Percentiles rank a stretch among this genome's conserved stretches.
These are phyloP conservation scores for Hyperoplus lanceolatus DNA, from an alignment of 2,797 vertebrate genomes.

Conservation along the genomic window DNA sequence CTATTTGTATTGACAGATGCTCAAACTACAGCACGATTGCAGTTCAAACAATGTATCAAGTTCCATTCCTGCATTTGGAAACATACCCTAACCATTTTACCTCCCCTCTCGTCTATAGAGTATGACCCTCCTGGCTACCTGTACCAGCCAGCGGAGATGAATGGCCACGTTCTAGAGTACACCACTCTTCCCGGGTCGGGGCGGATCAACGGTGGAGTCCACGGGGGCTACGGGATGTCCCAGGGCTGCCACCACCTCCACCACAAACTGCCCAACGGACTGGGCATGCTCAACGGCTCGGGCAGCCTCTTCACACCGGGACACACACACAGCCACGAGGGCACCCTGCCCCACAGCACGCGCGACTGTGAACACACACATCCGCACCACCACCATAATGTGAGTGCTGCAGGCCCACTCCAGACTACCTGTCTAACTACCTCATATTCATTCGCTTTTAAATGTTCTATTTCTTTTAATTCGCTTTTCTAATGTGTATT, in stretches of 20 bases:
- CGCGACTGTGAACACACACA: slow-evolving; percentile 90
- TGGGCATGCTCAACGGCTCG: slow-evolving; percentile 85
- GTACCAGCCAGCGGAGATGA: slow-evolving; percentile 91
- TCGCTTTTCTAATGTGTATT: too few species aligned
- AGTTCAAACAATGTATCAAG: too few species aligned
- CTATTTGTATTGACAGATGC: too few species aligned
- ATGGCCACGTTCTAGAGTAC: slow-evolving; percentile 91
- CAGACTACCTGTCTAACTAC: neutral
- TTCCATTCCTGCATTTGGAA: too few species aligned
- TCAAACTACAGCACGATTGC: too few species aligned
- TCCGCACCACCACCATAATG: slow-evolving; percentile 84
- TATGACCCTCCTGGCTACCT: slow-evolving; percentile 93
- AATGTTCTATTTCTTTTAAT: too few species aligned
- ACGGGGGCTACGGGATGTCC: slow-evolving; percentile 84
- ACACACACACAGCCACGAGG: slow-evolving; percentile 80
- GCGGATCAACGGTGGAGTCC: slow-evolving; percentile 86
- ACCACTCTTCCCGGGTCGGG: slow-evolving; percentile 85
- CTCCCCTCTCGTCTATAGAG: slow-evolving; percentile 81
- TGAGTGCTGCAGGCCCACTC: slow-evolving; percentile 64
- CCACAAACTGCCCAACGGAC: slow-evolving; percentile 88
- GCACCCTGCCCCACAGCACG: slow-evolving; percentile 77
- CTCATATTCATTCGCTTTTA: too few species aligned
- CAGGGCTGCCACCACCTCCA: slow-evolving; percentile 91
- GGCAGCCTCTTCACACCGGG: slow-evolving; percentile 81
- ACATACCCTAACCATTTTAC: neutral